A percentile compares a stretch with the other conserved stretches of the same genome.
phyloP scores from a whole-genome alignment of 2,113 vertebrate species.

The Podarcis raffonei region DNA sequence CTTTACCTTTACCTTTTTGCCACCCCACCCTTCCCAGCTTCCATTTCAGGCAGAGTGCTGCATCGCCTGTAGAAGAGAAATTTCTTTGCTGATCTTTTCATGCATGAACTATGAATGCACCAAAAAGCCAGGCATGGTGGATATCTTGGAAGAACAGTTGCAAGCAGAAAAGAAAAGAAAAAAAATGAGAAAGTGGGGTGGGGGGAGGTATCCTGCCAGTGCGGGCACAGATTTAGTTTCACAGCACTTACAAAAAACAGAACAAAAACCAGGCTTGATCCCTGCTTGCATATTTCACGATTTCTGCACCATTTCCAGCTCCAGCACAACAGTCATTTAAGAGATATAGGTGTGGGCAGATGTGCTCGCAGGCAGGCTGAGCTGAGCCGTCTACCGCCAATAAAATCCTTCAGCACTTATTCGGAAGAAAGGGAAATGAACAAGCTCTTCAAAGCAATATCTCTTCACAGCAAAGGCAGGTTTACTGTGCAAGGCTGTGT shows the following conservation, averaged over 20 bases:
- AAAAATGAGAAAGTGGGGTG: not conserved
- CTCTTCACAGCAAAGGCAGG: constrained; percentile 5
- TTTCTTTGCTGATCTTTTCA: not conserved
- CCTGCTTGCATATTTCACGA: constrained; percentile 19
- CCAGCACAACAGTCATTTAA: not conserved
- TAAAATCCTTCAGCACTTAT: not conserved
- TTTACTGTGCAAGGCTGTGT: not conserved
- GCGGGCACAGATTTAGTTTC: not conserved
- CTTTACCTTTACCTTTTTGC: not conserved
- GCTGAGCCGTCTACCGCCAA: constrained; percentile 1
- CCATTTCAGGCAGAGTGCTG: not conserved
- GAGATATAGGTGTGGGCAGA: constrained; percentile 1
- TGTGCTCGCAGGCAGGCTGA: not conserved
- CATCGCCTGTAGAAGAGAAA: not conserved
- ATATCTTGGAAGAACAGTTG: not conserved
- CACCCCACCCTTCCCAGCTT: too few species aligned
- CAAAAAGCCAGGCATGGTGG: not conserved
- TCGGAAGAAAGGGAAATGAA: not conserved
- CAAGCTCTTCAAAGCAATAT: not conserved
- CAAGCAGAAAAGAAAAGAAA: not conserved
- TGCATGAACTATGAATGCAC: too few species aligned
- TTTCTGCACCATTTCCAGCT: not conserved
- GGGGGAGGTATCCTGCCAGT: not conserved
- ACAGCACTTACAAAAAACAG: not conserved
- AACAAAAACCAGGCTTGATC: not conserved